These are phyloP conservation scores for Parnassius glacialis DNA, from an alignment of 2,888 invertebrate species.

Conservation along the genomic window DNA sequence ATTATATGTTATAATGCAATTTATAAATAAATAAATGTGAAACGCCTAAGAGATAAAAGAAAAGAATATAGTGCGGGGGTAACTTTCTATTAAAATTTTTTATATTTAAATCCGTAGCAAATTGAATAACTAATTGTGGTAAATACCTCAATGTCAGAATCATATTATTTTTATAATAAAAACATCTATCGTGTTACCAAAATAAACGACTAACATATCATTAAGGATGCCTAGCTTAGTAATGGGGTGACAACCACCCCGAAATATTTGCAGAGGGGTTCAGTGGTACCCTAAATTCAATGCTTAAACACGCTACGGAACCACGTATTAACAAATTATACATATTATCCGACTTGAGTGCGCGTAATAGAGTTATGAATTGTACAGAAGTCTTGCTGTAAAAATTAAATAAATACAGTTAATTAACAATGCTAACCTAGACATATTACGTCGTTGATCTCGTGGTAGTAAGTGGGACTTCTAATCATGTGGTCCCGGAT, in stretches of 20 bases:
- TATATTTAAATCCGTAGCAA: too few species aligned
- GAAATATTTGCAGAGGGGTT: conserved; percentile 27
- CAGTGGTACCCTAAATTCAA: conserved; percentile 41
- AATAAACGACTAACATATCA: conserved; percentile 26
- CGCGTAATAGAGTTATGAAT: conserved; percentile 25
- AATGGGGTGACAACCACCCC: conserved; percentile 24
- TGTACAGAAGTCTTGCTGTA: conserved; percentile 18
- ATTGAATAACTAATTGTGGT: too few species aligned
- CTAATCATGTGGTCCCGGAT: too few species aligned
- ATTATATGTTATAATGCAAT: too few species aligned
- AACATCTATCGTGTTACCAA: conserved; percentile 18
- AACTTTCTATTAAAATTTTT: too few species aligned
- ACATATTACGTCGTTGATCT: too few species aligned
- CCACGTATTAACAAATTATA: conserved; percentile 52
- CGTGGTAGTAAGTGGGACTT: too few species aligned
- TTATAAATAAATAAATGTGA: too few species aligned
- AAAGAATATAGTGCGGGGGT: too few species aligned
- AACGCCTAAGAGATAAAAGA: too few species aligned
- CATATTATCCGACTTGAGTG: conserved; percentile 31
- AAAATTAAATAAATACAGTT: too few species aligned
- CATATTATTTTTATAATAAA: conserved; percentile 19
- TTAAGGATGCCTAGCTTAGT: conserved; percentile 16
- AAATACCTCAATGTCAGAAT: neutral
- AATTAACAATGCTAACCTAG: too few species aligned
- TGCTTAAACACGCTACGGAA: conserved; percentile 41